phyloP scores from a whole-genome alignment of 2,888 invertebrate genomes.

The Trichogramma evanescens region DNA sequence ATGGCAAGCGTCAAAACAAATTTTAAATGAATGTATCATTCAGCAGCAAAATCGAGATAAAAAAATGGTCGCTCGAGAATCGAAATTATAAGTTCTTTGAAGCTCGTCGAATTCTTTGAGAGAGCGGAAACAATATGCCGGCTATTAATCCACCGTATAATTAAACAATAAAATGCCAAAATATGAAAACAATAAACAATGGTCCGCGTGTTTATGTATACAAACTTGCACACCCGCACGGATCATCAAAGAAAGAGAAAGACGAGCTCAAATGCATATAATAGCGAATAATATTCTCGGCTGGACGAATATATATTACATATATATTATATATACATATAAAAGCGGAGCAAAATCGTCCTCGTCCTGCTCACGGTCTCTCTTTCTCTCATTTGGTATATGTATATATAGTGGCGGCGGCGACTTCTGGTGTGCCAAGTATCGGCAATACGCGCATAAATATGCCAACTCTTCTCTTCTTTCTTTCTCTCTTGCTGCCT shows the following conservation, averaged over 20 bases:
- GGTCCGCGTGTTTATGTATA: neutral
- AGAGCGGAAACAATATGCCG: conserved; percentile 14
- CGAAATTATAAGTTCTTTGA: too few relatives aligned
- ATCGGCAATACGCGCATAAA: conserved; percentile 22
- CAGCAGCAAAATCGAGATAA: too few relatives aligned
- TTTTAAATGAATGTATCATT: too few relatives aligned
- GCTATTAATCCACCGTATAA: conserved; percentile 19
- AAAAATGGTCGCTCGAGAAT: too few relatives aligned
- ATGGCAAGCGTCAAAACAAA: too few relatives aligned
- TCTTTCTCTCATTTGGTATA: neutral
- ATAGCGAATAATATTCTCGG: neutral
- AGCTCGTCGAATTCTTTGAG: too few relatives aligned
- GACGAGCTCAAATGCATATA: too few relatives aligned
- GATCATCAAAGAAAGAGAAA: too few relatives aligned
- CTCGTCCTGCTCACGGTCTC: neutral
- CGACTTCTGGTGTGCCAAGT: conserved; percentile 12
- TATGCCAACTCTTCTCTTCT: conserved; percentile 16
- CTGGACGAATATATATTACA: neutral
- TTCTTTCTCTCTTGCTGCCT: neutral
- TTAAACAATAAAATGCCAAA: conserved; percentile 23
- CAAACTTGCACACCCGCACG: too few relatives aligned
- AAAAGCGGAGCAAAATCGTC: too few relatives aligned
- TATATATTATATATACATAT: neutral
- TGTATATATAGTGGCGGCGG: neutral
- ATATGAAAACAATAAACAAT: conserved; percentile 24